Percentiles rank a stretch among this genome's conserved stretches.
These are phyloP conservation scores for Pelodiscus sinensis DNA, from an alignment of 2,113 vertebrate species.

Conservation along the genomic window DNA sequence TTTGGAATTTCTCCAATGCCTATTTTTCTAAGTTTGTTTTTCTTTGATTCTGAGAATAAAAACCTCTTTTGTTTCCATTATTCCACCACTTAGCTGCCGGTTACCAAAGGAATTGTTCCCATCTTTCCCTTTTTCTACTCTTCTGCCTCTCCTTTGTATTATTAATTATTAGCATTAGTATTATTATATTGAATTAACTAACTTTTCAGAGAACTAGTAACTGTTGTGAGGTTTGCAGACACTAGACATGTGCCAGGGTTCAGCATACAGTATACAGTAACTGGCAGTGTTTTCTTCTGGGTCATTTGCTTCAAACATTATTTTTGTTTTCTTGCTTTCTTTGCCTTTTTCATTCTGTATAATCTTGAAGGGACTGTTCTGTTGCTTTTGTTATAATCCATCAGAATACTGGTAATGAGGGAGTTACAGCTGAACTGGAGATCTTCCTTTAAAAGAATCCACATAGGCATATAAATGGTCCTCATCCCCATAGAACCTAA, in stretches of 20 bases:
- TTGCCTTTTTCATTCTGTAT: slow-evolving; percentile 32
- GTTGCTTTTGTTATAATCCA: neutral
- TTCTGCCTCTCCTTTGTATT: slow-evolving; percentile 7
- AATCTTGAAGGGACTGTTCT: neutral
- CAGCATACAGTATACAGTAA: neutral
- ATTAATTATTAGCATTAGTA: neutral
- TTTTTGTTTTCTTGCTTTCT: slow-evolving; percentile 9
- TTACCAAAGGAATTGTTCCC: neutral
- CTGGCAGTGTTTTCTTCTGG: neutral
- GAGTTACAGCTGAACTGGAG: neutral
- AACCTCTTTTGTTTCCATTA: neutral
- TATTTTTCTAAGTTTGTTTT: neutral
- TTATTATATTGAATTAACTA: neutral
- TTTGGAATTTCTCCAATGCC: neutral
- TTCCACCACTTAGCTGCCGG: neutral
- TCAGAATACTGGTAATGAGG: neutral
- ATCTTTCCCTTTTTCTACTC: slow-evolving; percentile 4
- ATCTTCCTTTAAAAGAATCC: neutral
- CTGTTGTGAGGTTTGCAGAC: slow-evolving; percentile 21
- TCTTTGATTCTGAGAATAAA: neutral
- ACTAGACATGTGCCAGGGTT: slow-evolving; percentile 14
- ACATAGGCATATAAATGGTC: neutral
- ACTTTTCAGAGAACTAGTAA: slow-evolving; percentile 38
- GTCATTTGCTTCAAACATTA: neutral
- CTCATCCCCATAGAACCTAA: neutral